A percentile compares a stretch with the other conserved stretches of the same genome.
Conservation (phyloP, 2,113 vertebrate genomes). For the Pimephales promelas region DNA sequence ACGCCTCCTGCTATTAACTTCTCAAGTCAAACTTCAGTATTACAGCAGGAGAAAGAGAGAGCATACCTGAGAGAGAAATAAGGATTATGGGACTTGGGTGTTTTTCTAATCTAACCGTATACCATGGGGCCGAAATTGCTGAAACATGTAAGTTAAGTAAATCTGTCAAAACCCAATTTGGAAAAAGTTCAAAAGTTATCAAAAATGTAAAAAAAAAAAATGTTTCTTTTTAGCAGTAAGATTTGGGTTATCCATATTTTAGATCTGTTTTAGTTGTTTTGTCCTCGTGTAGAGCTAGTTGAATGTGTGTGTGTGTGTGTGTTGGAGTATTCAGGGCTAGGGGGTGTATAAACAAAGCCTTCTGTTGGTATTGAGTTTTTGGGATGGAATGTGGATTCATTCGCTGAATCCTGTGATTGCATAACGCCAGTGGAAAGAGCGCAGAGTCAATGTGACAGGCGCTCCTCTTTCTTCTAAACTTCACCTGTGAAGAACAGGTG, state of each 20-base stretch:
- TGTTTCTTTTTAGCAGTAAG: neutral
- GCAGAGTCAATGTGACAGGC: neutral
- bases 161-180: neutral
- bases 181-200: no score
- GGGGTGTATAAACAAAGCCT: conserved; percentile 13
- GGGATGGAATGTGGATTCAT: conserved; percentile 3
- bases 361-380: conserved; percentile 4
- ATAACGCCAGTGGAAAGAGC: neutral
- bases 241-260: neutral
- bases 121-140: neutral
- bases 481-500: conserved; percentile 29
- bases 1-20: conserved; percentile 11
- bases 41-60: neutral
- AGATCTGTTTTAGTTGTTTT: neutral
- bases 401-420: neutral
- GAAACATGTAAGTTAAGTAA: neutral
- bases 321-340: neutral
- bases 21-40: neutral
- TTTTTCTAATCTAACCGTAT: neutral
- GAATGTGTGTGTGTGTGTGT: neutral
- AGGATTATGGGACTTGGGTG: neutral
- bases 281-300: neutral
- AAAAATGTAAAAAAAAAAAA: no score
- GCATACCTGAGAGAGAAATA: neutral
- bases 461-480: neutral